Conservation (phyloP, 2,113 vertebrate genomes). For the Poecile atricapillus region DNA sequence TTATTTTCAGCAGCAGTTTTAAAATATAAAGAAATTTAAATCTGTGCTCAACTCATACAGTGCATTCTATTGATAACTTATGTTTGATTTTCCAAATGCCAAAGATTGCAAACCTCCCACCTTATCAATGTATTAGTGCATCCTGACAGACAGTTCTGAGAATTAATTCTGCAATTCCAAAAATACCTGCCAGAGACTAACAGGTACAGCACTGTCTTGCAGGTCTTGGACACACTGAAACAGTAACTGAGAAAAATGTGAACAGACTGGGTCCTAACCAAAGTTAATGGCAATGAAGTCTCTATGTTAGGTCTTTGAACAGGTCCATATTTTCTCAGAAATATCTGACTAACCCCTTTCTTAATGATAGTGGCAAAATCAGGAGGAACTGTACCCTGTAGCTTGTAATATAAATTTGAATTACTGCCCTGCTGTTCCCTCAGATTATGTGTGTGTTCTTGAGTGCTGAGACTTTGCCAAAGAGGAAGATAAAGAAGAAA, state of each 20-base stretch:
- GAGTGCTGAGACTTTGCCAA: slow-evolving; percentile 24
- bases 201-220: background rate
- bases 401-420: background rate
- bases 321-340: background rate
- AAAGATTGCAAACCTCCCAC: background rate
- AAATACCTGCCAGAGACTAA: background rate
- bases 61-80: background rate
- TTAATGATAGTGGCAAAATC: background rate
- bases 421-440: slow-evolving; percentile 29
- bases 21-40: background rate
- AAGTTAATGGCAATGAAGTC: background rate
- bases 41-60: background rate
- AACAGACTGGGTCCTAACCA: background rate
- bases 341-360: background rate
- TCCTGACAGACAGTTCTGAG: background rate
- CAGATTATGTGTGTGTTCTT: background rate
- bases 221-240: background rate
- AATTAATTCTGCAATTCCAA: background rate
- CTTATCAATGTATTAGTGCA: background rate
- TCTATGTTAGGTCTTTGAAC: background rate
- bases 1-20: background rate
- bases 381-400: background rate
- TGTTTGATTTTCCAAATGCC: background rate
- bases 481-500: slow-evolving; percentile 5
- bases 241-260: background rate